Evolutionary conservation across 1,140 invertebrate genomes (phyloP).

Genomic region (Ceratina australensis): DNA sequence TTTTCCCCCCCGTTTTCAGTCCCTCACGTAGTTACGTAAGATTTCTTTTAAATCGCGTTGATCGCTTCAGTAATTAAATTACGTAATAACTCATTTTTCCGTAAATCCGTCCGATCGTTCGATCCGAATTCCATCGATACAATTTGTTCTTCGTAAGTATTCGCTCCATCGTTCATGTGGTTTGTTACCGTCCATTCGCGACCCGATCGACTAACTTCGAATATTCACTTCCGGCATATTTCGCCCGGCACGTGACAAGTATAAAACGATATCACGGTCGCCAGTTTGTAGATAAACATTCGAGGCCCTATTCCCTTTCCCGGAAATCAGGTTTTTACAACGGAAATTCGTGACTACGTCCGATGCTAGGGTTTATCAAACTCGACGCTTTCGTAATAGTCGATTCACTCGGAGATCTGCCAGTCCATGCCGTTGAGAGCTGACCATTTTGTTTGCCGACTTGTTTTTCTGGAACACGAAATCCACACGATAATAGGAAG

Average conservation of each 20-base stretch:
- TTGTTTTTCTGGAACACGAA: conserved; percentile 26
- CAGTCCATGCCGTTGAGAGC: conserved; percentile 16
- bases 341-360: neutral
- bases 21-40: conserved; percentile 15
- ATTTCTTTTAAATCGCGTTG: neutral
- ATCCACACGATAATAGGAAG: neutral
- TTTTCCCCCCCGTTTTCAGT: neutral
- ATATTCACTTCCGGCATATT: conserved; percentile 20
- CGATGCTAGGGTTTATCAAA: conserved; percentile 6
- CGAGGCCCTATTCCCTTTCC: neutral
- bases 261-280: neutral
- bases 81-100: conserved; percentile 10
- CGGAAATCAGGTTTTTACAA: neutral
- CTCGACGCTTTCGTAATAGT: conserved; percentile 34
- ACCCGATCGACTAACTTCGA: conserved; percentile 4
- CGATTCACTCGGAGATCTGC: conserved; percentile 20
- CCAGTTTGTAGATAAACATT: neutral
- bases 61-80: conserved; percentile 29
- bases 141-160: neutral
- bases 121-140: too few species aligned
- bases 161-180: neutral
- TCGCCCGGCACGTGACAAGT: conserved; percentile 24
- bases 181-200: neutral
- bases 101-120: neutral
- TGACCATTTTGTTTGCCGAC: neutral